These are phyloP conservation scores for Bolborhynchus lineola DNA, from an alignment of 2,113 vertebrate species.

Conservation along the genomic window DNA sequence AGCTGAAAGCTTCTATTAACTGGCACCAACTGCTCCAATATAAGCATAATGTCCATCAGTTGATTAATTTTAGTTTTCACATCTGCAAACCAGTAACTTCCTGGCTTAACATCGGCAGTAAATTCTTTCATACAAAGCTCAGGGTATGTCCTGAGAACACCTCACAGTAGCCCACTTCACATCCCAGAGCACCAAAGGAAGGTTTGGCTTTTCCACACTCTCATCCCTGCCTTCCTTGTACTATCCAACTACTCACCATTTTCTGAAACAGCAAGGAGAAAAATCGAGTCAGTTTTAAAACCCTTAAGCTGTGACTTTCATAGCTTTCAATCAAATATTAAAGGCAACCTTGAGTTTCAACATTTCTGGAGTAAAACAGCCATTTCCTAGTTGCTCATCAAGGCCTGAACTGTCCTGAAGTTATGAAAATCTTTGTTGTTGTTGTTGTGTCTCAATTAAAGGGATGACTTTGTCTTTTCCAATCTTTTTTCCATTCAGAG, in stretches of 20 bases:
- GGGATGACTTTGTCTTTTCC: background rate
- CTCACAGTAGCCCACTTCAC: background rate
- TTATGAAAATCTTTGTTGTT: background rate
- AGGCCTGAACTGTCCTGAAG: background rate
- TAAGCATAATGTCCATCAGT: background rate
- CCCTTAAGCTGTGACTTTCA: background rate
- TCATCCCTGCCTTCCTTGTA: background rate
- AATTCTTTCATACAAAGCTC: background rate
- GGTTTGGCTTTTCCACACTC: background rate
- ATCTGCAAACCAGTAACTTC: background rate
- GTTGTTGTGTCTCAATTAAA: accelerated
- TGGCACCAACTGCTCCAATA: background rate
- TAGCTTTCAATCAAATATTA: background rate
- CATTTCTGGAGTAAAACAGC: background rate
- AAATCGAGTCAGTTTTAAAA: background rate
- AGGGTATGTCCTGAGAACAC: background rate
- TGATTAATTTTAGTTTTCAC: background rate
- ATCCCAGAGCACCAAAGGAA: background rate
- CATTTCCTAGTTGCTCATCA: background rate
- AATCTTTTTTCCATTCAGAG: background rate
- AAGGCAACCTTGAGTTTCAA: background rate
- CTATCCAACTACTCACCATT: background rate
- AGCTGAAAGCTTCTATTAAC: background rate
- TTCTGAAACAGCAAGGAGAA: background rate
- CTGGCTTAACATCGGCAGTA: background rate